Conservation (phyloP, 2,888 invertebrate species). For the Pantelozetes paolii region DNA sequence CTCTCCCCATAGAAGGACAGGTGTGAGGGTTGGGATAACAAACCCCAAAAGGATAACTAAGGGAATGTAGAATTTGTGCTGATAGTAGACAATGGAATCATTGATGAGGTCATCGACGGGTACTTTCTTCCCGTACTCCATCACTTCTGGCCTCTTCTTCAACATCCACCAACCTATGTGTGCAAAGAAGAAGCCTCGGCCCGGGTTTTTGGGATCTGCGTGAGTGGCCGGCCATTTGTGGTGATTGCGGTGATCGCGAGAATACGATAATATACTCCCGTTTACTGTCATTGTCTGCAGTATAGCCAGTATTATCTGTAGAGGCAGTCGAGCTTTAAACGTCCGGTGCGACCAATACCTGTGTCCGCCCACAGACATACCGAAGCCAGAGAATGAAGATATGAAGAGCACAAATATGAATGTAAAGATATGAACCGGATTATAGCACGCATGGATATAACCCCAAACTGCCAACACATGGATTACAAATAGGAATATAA, state of each 20-base stretch:
- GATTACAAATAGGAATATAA: conserved; percentile 24
- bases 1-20: conserved; percentile 30
- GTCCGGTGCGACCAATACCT: conserved; percentile 36
- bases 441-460: background rate
- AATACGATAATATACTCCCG: conserved; percentile 34
- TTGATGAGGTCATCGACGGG: conserved; percentile 1
- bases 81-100: conserved; percentile 30
- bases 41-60: background rate
- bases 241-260: conserved; percentile 41
- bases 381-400: background rate
- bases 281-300: conserved; percentile 39
- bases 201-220: conserved; percentile 40
- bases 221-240: conserved; percentile 39
- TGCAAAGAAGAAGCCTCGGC: conserved; percentile 36
- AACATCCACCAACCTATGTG: conserved; percentile 42
- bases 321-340: conserved; percentile 6
- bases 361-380: conserved; percentile 28
- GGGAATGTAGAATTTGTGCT: conserved; percentile 39
- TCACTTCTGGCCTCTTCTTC: conserved; percentile 31
- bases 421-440: background rate
- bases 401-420: background rate
- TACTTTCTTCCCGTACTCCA: conserved; percentile 34
- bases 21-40: conserved; percentile 12
- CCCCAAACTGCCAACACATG: conserved; percentile 32
- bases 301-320: background rate